phyloP scores from a whole-genome alignment of 1,140 invertebrate genomes.

The Bilobella aurantiaca region DNA sequence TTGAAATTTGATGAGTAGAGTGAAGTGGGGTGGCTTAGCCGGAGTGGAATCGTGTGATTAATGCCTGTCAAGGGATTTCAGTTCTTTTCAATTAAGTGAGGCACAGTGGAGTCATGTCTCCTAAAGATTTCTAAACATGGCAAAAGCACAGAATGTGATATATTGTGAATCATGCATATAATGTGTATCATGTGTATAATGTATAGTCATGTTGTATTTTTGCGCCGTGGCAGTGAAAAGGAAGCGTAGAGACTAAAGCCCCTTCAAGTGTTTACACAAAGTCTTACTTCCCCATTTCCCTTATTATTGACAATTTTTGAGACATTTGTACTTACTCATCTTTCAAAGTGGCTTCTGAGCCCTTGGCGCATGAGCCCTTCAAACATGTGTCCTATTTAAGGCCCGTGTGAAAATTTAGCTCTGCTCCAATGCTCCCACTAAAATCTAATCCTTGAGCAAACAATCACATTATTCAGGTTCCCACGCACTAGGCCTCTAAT shows the following conservation, averaged over 20 bases:
- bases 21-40: conserved; percentile 7
- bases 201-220: too few species aligned
- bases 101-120: conserved; percentile 20
- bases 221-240: too few species aligned
- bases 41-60: conserved; percentile 32
- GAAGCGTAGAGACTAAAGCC: conserved; percentile 23
- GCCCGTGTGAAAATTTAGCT: background rate
- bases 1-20: background rate
- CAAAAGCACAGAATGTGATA: too few species aligned
- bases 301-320: background rate
- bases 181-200: too few species aligned
- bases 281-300: conserved; percentile 8
- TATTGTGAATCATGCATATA: too few species aligned
- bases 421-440: conserved; percentile 3
- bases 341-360: conserved; percentile 1
- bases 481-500: too few species aligned
- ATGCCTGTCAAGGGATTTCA: conserved; percentile 27
- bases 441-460: conserved; percentile 24
- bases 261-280: conserved; percentile 29
- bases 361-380: background rate
- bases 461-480: conserved; percentile 28
- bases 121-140: conserved; percentile 28
- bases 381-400: background rate
- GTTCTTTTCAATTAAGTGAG: background rate
- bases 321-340: background rate